Base-by-base conservation (phyloP, 30 jellyfish, hydroid and myxozoan genomes). In the Catostylus mosaicus region DNA sequence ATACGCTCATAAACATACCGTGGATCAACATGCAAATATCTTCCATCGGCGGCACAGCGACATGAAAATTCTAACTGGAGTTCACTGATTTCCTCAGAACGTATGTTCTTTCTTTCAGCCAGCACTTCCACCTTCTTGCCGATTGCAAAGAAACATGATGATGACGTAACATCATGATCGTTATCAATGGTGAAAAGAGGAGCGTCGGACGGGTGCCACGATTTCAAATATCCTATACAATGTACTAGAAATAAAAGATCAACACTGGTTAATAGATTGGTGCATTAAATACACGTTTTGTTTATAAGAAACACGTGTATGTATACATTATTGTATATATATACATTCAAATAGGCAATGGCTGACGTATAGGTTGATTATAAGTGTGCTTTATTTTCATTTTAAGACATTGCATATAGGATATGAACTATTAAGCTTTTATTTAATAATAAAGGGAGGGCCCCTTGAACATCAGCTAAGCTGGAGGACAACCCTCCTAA, bases 31-130 rank as follows among this genome's bases (percentile, higher is more conserved):
- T 50, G 77, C 30, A 86, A 73, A 56, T 31, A 75, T 36, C 68
- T 48, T 8, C 90, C 96, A 35, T 76, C 90, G 26, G 86, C 86
- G 9, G 96, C 71, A 56, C 75, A 73, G n/a, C 87, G 89, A 54
- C 83, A 86, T 10, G 86, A 61, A 47, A 86, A 86, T 66, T 86
- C 71, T 11, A 24, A 35, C 20, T 63, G 89, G 10, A 48, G 67
- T 6, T 60, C 75, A n/a, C 30, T 5, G 1, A 81, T 7, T 23
- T 30, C 47, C 27, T 22, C 61, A 27, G 85, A 19, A 14, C 33
- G 37, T 33, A 61, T 23, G 20, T 82, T 62, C 43, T 19, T 24
- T 9, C 30, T 27, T 22, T 72, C 92, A 1, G 94, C 73, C 3
- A 72, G 57, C 11, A 73, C 88, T 11, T 69, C 60, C 57, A 84